Conservation (phyloP, 2,888 invertebrate genomes). For the Xanthorhoe designata region DNA sequence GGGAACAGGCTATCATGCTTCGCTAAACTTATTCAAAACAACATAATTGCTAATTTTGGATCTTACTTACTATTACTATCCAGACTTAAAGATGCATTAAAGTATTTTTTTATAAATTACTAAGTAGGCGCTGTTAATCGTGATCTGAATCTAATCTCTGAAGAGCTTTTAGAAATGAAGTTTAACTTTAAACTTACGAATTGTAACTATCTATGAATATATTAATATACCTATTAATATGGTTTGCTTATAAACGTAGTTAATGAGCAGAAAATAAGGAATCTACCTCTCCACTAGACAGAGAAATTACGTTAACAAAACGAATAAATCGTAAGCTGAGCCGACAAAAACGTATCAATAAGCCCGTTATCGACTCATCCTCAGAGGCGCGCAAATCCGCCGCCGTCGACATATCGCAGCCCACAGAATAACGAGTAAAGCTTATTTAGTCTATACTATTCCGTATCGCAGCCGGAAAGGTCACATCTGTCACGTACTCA, state of each 20-base stretch:
- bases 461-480: not conserved
- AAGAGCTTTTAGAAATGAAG: too few species aligned
- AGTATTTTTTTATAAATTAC: not conserved
- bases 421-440: too few species aligned
- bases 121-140: too few species aligned
- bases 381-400: not conserved
- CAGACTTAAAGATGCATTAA: not conserved
- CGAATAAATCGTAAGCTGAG: not conserved
- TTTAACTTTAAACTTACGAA: too few species aligned
- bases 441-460: too few species aligned
- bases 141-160: too few species aligned
- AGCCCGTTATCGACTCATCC: not conserved
- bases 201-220: too few species aligned
- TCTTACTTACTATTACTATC: not conserved
- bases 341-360: not conserved
- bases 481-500: too few species aligned
- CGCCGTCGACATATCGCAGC: not conserved
- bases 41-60: constrained; percentile 10
- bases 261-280: not conserved
- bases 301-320: not conserved
- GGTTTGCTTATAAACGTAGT: not conserved
- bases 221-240: not conserved
- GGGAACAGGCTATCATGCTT: constrained; percentile 15
- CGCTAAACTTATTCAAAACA: not conserved
- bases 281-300: not conserved